phyloP scores from a whole-genome alignment of 1,140 invertebrate species.

The Saccostrea glomerata region DNA sequence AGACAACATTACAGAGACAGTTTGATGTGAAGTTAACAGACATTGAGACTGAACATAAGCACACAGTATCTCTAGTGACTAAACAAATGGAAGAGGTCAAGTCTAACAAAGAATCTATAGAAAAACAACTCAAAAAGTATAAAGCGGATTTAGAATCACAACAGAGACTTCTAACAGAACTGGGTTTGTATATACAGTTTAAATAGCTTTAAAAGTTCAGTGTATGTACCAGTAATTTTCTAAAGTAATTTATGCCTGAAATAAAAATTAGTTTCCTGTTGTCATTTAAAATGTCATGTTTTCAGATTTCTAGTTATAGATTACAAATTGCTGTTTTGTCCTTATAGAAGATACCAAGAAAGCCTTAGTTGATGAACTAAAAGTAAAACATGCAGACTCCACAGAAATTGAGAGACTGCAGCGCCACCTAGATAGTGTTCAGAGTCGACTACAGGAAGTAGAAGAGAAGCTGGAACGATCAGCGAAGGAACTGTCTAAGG shows the following conservation, averaged over 20 bases:
- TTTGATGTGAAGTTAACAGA: conserved; percentile 72
- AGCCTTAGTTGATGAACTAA: conserved; percentile 67
- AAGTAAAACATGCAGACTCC: conserved; percentile 62
- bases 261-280: too few species aligned
- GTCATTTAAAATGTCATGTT: too few species aligned
- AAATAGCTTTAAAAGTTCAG: too few species aligned
- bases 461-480: conserved; percentile 64
- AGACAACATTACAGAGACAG: conserved; percentile 66
- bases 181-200: conserved; percentile 59
- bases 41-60: conserved; percentile 61
- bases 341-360: conserved; percentile 63
- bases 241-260: too few species aligned
- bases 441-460: conserved; percentile 63
- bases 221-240: too few species aligned
- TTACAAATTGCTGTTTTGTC: too few species aligned
- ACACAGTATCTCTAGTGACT: conserved; percentile 58
- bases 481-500: conserved; percentile 67
- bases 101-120: conserved; percentile 55
- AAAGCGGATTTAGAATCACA: conserved; percentile 65
- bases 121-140: conserved; percentile 59
- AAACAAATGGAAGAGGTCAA: conserved; percentile 59
- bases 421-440: conserved; percentile 57
- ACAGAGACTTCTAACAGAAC: conserved; percentile 61
- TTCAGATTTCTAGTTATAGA: too few species aligned
- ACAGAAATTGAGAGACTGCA: conserved; percentile 60